phyloP scores from a whole-genome alignment of 1,140 invertebrate genomes.

The Trichoplusia ni region DNA sequence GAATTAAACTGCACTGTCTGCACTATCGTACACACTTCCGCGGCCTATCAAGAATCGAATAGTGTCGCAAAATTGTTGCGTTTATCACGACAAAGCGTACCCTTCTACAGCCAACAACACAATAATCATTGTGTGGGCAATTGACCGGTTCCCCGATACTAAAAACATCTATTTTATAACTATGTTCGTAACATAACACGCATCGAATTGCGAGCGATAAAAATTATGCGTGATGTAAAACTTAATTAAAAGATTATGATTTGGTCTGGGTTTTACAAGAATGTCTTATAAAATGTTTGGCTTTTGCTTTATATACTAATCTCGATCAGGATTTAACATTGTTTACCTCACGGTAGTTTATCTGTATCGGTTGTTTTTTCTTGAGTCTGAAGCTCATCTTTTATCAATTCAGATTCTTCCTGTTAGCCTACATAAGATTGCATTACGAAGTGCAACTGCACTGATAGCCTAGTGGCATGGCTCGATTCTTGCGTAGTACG shows the following conservation, averaged over 20 bases:
- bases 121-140: conserved; percentile 8
- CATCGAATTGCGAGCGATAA: conserved; percentile 15
- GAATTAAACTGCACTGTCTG: neutral
- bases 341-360: too few species aligned
- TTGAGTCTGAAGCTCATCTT: too few species aligned
- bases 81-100: neutral
- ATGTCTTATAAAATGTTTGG: too few species aligned
- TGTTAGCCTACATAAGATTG: too few species aligned
- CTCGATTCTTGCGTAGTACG: too few species aligned
- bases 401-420: too few species aligned
- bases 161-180: conserved; percentile 7
- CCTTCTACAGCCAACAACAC: neutral
- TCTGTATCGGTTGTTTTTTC: too few species aligned
- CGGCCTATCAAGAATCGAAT: conserved; percentile 6
- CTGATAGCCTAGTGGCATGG: too few species aligned
- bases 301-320: too few species aligned
- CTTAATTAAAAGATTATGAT: neutral
- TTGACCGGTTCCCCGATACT: conserved; percentile 1
- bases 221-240: conserved; percentile 9
- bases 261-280: too few species aligned
- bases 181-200: neutral
- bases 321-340: too few species aligned
- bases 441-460: too few species aligned
- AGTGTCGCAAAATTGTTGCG: conserved; percentile 2
- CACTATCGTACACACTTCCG: conserved; percentile 2